A percentile compares a stretch with the other conserved stretches of the same genome.
phyloP scores from a whole-genome alignment of 2,113 vertebrate genomes.

The Bubo scandiacus region DNA sequence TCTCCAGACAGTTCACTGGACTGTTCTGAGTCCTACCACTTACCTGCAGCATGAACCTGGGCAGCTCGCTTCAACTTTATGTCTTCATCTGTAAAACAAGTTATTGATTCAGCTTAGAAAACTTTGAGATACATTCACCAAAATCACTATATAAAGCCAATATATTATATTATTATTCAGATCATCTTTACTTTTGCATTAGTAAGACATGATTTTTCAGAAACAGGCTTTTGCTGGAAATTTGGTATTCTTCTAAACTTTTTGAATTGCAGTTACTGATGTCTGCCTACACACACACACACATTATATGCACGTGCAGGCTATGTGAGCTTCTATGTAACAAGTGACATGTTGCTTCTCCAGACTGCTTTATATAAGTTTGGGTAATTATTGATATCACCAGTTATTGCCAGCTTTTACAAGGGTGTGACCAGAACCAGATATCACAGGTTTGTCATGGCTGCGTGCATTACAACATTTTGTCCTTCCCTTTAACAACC shows the following conservation, averaged over 20 bases:
- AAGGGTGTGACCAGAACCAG: background rate
- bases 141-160: background rate
- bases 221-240: background rate
- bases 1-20: background rate
- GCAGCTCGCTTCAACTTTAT: background rate
- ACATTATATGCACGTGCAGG: background rate
- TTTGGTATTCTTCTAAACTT: background rate
- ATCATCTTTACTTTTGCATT: background rate
- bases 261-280: background rate
- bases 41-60: background rate
- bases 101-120: background rate
- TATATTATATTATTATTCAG: background rate
- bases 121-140: background rate
- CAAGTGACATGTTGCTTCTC: background rate
- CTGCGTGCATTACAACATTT: background rate
- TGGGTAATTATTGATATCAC: background rate
- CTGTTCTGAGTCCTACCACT: background rate
- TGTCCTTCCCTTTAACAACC: background rate
- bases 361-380: background rate
- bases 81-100: background rate
- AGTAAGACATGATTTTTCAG: background rate
- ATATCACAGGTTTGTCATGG: background rate
- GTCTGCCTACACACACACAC: background rate
- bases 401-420: background rate
- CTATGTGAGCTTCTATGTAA: background rate